Base-by-base conservation (phyloP, 2,888 invertebrate species). In the Diaperis boleti region DNA sequence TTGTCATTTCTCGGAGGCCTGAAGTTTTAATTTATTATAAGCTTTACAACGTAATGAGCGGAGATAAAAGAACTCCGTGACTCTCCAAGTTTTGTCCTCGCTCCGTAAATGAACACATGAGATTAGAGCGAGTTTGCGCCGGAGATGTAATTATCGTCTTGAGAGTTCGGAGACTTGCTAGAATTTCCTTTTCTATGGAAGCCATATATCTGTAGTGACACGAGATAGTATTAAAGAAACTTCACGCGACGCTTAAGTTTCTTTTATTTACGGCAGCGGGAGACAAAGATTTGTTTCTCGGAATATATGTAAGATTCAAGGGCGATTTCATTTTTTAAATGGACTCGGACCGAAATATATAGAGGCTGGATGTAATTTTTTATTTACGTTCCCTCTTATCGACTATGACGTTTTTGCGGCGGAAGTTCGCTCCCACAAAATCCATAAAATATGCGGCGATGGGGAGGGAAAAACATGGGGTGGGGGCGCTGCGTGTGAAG, bases 21-120 rank as follows among this genome's bases (percentile, higher is more conserved):
- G 37, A 26, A 39, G 39, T 26, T 50, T 59, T 59, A 59, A 59
- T 59, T 59, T 35, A 59, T 59, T 59, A 59, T 49, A 57, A 57
- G 41, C 37, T 29, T 39, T 18, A 47, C 39, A 33, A 59, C 42
- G 15, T 17, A n/a, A n/a, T n/a, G n/a, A n/a, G n/a, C n/a, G n/a
- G n/a, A n/a, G n/a, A n/a, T n/a, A n/a, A n/a, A n/a, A n/a, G n/a
- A n/a, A n/a, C n/a, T n/a, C n/a, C n/a, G n/a, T n/a, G n/a, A n/a
- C n/a, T n/a, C n/a, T n/a, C n/a, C n/a, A n/a, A n/a, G n/a, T n/a
- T n/a, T n/a, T n/a, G n/a, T n/a, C n/a, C n/a, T n/a, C n/a, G n/a
- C n/a, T n/a, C n/a, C n/a, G n/a, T n/a, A n/a, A n/a, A n/a, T n/a
- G n/a, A n/a, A n/a, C n/a, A n/a, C n/a, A n/a, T n/a, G n/a, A n/a